phyloP scores from a whole-genome alignment of 2,888 invertebrate species.

The Tipula helvola region DNA sequence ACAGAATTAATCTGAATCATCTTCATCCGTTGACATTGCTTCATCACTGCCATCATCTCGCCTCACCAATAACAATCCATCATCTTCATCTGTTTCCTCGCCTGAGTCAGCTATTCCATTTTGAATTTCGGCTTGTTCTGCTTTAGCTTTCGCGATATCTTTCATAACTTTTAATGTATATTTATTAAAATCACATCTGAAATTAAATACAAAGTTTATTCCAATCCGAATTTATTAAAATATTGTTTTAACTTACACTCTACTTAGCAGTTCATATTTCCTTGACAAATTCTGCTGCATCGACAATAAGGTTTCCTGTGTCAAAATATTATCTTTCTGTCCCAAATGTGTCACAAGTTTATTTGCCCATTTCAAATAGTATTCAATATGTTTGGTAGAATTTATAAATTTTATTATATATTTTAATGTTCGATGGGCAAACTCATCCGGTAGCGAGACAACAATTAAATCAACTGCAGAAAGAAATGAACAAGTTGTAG shows the following conservation, averaged over 20 bases:
- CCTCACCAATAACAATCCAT: conserved; percentile 24
- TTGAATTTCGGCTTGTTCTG: background rate
- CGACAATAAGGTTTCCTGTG: conserved; percentile 50
- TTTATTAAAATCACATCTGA: conserved; percentile 80
- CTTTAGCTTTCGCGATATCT: conserved; percentile 33
- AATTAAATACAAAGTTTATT: conserved; percentile 11
- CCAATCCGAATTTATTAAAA: background rate
- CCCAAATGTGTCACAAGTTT: conserved; percentile 53
- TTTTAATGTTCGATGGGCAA: conserved; percentile 58
- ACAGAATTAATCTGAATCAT: background rate
- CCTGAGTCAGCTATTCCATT: background rate
- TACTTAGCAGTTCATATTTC: conserved; percentile 67
- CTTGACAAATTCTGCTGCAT: conserved; percentile 68
- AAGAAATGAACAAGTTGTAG: no score
- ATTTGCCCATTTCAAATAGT: conserved; percentile 72
- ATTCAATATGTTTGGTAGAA: conserved; percentile 72
- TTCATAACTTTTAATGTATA: conserved; percentile 63
- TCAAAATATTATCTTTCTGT: conserved; percentile 43
- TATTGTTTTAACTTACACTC: conserved; percentile 52
- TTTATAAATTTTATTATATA: conserved; percentile 63
- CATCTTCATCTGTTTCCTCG: conserved; percentile 24
- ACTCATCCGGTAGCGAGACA: conserved; percentile 54
- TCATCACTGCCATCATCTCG: conserved; percentile 21
- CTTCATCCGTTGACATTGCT: background rate
- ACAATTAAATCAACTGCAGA: conserved; percentile 62